Conservation (phyloP, 2,113 vertebrate species). For the Melanocharis versteri region DNA sequence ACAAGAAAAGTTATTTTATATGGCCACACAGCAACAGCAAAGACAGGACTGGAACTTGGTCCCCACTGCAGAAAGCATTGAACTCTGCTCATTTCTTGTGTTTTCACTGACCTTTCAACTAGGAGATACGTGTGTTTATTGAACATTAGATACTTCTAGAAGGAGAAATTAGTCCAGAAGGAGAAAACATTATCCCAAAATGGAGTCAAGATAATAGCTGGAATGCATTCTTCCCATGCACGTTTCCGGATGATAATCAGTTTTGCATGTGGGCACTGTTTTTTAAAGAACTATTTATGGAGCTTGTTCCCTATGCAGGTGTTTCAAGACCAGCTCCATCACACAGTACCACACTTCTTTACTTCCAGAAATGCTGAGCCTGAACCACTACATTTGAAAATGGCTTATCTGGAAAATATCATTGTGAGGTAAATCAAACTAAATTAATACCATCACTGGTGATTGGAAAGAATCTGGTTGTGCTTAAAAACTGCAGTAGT, state of each 20-base stretch:
- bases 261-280: neutral
- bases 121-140: neutral
- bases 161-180: neutral
- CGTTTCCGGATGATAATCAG: neutral
- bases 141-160: neutral
- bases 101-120: neutral
- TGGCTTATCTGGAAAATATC: conserved; percentile 41
- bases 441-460: conserved; percentile 7
- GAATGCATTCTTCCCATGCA: neutral
- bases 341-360: neutral
- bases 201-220: neutral
- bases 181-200: neutral
- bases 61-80: neutral
- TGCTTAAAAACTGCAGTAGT: neutral
- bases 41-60: neutral
- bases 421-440: neutral
- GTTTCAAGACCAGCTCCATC: neutral
- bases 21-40: neutral
- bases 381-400: neutral
- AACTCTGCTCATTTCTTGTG: neutral
- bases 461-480: conserved; percentile 29
- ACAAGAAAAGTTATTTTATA: neutral
- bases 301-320: neutral
- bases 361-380: neutral
- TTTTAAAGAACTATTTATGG: neutral